Base-by-base conservation (phyloP, 1,140 invertebrate species). In the Hycleus phaleratus region DNA sequence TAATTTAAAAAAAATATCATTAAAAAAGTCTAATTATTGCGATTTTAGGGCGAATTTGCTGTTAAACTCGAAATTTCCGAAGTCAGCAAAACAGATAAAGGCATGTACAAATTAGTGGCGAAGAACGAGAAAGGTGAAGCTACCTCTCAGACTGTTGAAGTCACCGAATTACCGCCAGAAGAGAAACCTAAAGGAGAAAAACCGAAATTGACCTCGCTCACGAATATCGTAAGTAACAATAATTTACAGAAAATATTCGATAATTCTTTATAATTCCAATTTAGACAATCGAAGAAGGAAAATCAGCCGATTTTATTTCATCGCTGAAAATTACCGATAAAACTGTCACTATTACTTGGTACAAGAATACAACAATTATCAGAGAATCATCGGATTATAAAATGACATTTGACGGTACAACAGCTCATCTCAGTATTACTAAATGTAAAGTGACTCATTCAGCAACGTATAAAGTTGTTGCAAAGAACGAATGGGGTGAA, bases 101-200 rank as follows among this genome's bases (percentile, higher is more conserved):
- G 93, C 56, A 81, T 84, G 58, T 95, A 96, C 70, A 94, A 94
- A 75, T 77, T 95, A 58, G 84, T 93, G 0, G 93, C 92, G 5
- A 92, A 90, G 70, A 95, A 95, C 68, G 91, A 94, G 68, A 95
- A 95, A 74, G 93, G 93, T 59, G 91, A 95, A 78, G 90, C 90
- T 1, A 86, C 85, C 26, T 95, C 92, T n/a, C 88, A 93, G 74
- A 80, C 85, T 51, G 90, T 96, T 0, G 86, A 92, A 74, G 84
- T 95, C 8, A 84, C 84, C 39, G 88, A 93, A 66, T 84, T 93
- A 65, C 85, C 86, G 4, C 83, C 85, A 66, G 85, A 88, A 63
- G 81, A 79, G 56, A 80, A 80, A 69, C 80, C 80, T 3, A 72
- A 82, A 70, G 84, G 85, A 50, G 82, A 84, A 42, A 85, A 85